Conservation (phyloP, 2,888 invertebrate species). For the Caenorhabditis sp. region DNA sequence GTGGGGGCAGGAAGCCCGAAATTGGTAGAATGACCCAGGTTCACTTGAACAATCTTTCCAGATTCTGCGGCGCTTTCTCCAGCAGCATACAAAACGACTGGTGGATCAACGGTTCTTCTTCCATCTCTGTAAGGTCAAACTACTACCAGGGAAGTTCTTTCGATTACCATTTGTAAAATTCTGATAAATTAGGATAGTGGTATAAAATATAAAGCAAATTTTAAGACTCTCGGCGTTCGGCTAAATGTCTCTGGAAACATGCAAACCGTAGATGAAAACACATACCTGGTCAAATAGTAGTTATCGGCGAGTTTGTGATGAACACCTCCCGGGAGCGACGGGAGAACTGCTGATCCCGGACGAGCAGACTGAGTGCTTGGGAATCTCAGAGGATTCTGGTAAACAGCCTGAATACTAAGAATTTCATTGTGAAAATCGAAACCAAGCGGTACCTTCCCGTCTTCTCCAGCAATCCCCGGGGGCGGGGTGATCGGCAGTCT, state of each 20-base stretch:
- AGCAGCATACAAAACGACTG: slow-evolving; percentile 79
- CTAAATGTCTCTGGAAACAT: no score
- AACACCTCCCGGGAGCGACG: slow-evolving; percentile 84
- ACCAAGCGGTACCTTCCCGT: slow-evolving; percentile 69
- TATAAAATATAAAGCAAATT: no score
- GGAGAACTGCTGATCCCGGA: slow-evolving; percentile 86
- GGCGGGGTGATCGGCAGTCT: slow-evolving; percentile 71
- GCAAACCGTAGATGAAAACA: no score
- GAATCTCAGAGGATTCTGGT: slow-evolving; percentile 72
- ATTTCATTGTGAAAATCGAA: not conserved
- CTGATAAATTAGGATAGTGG: no score
- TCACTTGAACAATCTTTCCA: slow-evolving; percentile 60
- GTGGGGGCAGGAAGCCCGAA: slow-evolving; percentile 76
- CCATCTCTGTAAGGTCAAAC: no score
- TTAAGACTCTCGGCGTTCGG: no score
- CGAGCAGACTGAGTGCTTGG: slow-evolving; percentile 81
- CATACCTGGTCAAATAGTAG: slow-evolving; percentile 84
- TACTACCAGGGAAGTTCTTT: no score
- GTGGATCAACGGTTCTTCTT: slow-evolving; percentile 87
- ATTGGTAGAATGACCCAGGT: slow-evolving; percentile 72
- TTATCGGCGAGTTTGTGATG: slow-evolving; percentile 87
- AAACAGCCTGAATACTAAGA: slow-evolving; percentile 60
- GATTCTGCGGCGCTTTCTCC: slow-evolving; percentile 45
- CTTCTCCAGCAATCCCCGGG: slow-evolving; percentile 71
- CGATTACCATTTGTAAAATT: no score